phyloP scores from a whole-genome alignment of 2,888 invertebrate genomes.

The Acleris sparsana region DNA sequence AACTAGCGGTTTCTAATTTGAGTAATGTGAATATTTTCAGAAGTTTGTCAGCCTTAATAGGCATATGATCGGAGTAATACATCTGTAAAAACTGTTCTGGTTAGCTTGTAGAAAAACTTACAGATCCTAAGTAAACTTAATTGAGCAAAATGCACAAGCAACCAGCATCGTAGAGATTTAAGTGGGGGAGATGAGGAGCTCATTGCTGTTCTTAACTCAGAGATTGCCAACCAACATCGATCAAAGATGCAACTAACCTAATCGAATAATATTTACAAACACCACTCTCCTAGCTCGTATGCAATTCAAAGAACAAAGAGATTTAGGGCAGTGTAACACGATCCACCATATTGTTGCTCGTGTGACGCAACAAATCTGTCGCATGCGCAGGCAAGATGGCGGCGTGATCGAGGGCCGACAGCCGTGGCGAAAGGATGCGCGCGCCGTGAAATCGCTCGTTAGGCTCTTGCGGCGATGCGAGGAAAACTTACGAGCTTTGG shows the following conservation, averaged over 20 bases:
- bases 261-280: slow-evolving; percentile 51
- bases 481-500: slow-evolving; percentile 39
- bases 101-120: too few species aligned
- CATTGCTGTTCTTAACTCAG: too few species aligned
- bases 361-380: slow-evolving; percentile 75
- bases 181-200: too few species aligned
- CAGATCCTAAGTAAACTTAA: too few species aligned
- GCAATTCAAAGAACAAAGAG: slow-evolving; percentile 68
- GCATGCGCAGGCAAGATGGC: slow-evolving; percentile 64
- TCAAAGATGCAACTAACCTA: slow-evolving; percentile 11
- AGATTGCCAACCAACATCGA: too few species aligned
- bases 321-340: slow-evolving; percentile 79
- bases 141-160: too few species aligned
- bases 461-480: slow-evolving; percentile 51
- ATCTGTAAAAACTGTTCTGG: too few species aligned
- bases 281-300: slow-evolving; percentile 25
- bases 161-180: too few species aligned
- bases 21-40: too few species aligned
- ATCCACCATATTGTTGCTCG: slow-evolving; percentile 67
- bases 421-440: slow-evolving; percentile 80
- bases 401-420: slow-evolving; percentile 69
- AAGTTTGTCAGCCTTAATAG: too few species aligned
- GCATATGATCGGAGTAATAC: too few species aligned
- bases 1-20: too few species aligned
- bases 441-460: slow-evolving; percentile 76